phyloP scores from a whole-genome alignment of 2,113 vertebrate genomes.

The Phaetusa simplex region DNA sequence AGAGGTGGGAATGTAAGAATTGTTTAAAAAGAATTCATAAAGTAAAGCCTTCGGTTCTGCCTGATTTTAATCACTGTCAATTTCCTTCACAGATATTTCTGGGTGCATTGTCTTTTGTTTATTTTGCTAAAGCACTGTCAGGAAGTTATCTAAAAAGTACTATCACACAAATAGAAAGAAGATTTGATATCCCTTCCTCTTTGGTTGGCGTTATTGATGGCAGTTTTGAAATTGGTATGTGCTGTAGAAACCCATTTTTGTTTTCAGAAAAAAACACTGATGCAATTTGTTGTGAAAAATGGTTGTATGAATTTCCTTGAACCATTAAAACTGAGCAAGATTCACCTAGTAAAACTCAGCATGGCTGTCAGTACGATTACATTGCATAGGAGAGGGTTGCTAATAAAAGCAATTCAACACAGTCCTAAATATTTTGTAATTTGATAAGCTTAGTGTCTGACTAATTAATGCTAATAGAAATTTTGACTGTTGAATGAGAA shows the following conservation, averaged over 20 bases:
- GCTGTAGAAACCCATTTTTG: neutral
- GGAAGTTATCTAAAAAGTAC: slow-evolving; percentile 96
- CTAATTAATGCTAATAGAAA: neutral
- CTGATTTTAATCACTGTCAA: neutral
- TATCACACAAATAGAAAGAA: slow-evolving; percentile 93
- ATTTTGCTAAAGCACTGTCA: slow-evolving; percentile 90
- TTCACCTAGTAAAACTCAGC: neutral
- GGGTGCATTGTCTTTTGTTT: slow-evolving; percentile 88
- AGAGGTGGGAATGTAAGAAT: neutral
- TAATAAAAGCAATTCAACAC: neutral
- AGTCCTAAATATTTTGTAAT: neutral
- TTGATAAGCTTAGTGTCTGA: neutral
- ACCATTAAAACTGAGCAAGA: neutral
- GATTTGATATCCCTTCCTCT: slow-evolving; percentile 93
- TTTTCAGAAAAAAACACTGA: neutral
- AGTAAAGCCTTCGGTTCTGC: neutral
- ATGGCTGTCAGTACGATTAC: neutral
- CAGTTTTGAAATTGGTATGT: slow-evolving; percentile 95
- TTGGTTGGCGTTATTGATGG: slow-evolving; percentile 92
- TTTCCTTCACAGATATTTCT: slow-evolving; percentile 84
- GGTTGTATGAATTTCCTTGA: neutral
- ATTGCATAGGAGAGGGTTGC: neutral
- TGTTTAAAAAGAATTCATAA: neutral
- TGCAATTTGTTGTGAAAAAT: neutral
- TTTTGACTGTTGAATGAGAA: neutral